These are phyloP conservation scores for Galendromus occidentalis DNA, from an alignment of 1,140 invertebrate genomes.

Conservation along the genomic window DNA sequence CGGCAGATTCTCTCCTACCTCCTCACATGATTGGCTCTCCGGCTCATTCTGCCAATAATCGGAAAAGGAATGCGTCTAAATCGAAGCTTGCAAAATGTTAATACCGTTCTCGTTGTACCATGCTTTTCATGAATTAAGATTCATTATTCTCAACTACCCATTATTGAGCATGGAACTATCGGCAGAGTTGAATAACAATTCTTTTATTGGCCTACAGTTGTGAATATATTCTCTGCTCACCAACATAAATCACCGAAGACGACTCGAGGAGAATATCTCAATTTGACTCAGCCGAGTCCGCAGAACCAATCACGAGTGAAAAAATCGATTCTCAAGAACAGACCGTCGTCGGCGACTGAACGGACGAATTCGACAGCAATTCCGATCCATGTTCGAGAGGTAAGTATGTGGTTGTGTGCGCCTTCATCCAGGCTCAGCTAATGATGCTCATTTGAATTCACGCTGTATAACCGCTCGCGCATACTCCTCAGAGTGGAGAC, in stretches of 20 bases:
- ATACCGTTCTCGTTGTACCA: too few relatives aligned
- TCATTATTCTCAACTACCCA: too few relatives aligned
- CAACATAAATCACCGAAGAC: constrained; percentile 5
- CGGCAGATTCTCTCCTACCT: constrained; percentile 5
- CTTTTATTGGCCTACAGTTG: background rate
- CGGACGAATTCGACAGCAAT: too few relatives aligned
- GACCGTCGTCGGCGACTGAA: too few relatives aligned
- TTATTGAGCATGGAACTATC: too few relatives aligned
- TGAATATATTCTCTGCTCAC: constrained; percentile 2
- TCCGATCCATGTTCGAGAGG: too few relatives aligned
- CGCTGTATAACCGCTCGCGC: too few relatives aligned
- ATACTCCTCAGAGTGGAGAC: background rate
- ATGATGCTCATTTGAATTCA: too few relatives aligned
- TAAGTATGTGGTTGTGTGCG: too few relatives aligned
- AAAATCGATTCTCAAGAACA: background rate
- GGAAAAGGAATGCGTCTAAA: background rate
- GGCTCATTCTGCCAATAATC: background rate
- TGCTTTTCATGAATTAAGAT: too few relatives aligned
- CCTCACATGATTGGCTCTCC: constrained; percentile 6
- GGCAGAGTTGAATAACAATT: too few relatives aligned
- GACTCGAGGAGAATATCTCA: background rate
- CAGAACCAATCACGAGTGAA: background rate
- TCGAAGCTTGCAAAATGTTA: constrained; percentile 5
- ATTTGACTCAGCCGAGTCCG: background rate
- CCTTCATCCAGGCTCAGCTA: too few relatives aligned